Evolutionary conservation across 2,888 invertebrate genomes (phyloP).

Genomic region (Gortyna flavago): DNA sequence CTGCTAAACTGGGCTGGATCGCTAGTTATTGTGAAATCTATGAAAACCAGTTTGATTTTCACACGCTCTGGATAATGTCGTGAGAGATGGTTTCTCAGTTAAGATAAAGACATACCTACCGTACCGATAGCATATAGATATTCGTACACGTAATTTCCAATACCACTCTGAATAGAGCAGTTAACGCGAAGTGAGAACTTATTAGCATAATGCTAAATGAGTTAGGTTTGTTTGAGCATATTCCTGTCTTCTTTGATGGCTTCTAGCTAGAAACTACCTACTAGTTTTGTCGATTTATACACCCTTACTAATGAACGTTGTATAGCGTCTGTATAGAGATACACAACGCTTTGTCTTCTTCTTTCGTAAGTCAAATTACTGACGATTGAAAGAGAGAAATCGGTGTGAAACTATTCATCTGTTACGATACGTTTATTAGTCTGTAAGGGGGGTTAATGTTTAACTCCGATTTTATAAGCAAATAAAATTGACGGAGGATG

Average conservation of each 20-base stretch:
- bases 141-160: slow-evolving; percentile 18
- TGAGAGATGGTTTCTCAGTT: background rate
- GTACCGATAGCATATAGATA: background rate
- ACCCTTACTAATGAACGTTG: too few species aligned
- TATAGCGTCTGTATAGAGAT: too few species aligned
- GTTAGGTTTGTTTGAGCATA: slow-evolving; percentile 26
- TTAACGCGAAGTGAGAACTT: slow-evolving; percentile 31
- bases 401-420: too few species aligned
- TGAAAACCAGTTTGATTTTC: background rate
- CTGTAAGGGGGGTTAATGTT: too few species aligned
- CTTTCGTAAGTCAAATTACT: too few species aligned
- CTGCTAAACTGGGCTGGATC: background rate
- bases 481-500: background rate
- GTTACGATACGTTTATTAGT: too few species aligned
- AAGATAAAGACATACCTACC: background rate
- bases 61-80: background rate
- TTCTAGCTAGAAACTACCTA: slow-evolving; percentile 1
- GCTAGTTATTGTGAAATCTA: background rate
- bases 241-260: slow-evolving; percentile 16
- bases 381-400: too few species aligned
- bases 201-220: slow-evolving; percentile 59
- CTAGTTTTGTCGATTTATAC: background rate
- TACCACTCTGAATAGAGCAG: slow-evolving; percentile 38
- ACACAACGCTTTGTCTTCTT: too few species aligned
- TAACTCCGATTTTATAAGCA: background rate